A percentile compares a stretch with the other conserved stretches of the same genome.
These are phyloP conservation scores for Bacillus rossius DNA, from an alignment of 1,140 invertebrate species.

Conservation along the genomic window DNA sequence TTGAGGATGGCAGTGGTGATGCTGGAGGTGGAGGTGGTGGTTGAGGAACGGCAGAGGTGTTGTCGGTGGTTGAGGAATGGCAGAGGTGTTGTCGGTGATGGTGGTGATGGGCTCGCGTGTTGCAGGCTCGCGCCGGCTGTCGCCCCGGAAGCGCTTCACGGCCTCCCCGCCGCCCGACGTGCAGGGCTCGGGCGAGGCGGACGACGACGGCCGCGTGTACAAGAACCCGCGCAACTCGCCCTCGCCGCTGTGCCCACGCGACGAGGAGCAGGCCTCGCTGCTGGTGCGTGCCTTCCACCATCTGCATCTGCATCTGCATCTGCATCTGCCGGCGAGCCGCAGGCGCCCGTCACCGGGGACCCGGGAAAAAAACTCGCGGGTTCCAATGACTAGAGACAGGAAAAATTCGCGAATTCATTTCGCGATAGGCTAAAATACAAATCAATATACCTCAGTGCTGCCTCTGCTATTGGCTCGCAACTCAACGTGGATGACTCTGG, in stretches of 20 bases:
- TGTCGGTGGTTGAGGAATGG: not conserved
- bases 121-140: not conserved
- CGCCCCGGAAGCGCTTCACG: not conserved
- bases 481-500: too few relatives aligned
- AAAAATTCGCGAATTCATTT: too few relatives aligned
- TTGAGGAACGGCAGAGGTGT: not conserved
- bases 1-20: not conserved
- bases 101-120: not conserved
- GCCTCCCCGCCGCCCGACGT: not conserved
- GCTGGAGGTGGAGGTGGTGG: too few relatives aligned
- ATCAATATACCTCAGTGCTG: too few relatives aligned
- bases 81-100: not conserved
- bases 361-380: too few relatives aligned
- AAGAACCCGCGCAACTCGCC: constrained; percentile 88
- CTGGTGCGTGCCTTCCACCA: constrained; percentile 31
- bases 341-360: too few relatives aligned
- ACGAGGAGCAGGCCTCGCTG: constrained; percentile 61
- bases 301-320: too few relatives aligned
- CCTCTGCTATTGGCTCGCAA: too few relatives aligned
- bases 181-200: constrained; percentile 42
- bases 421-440: too few relatives aligned
- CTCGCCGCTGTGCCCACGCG: constrained; percentile 71
- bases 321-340: too few relatives aligned
- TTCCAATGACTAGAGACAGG: too few relatives aligned
- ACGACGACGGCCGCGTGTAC: constrained; percentile 70